Conservation (phyloP, 2,797 vertebrate genomes). For the Poeciliopsis paucimaculata region DNA sequence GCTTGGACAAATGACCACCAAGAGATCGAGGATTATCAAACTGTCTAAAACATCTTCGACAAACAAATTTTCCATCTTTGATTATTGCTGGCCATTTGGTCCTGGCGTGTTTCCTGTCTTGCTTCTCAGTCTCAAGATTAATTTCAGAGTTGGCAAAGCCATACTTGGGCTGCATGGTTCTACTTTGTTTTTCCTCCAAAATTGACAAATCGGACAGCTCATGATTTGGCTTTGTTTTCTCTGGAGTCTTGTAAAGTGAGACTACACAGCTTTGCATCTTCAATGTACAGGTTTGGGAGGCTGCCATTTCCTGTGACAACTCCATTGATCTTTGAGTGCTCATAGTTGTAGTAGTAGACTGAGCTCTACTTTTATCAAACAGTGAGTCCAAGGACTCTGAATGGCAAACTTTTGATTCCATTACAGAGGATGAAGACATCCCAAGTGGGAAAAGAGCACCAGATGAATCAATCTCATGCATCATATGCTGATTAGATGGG, state of each 20-base stretch:
- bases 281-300: constrained; percentile 42
- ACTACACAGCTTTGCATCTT: constrained; percentile 50
- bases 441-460: constrained; percentile 27
- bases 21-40: constrained; percentile 94
- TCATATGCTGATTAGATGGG: constrained; percentile 54
- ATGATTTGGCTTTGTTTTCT: constrained; percentile 43
- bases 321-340: constrained; percentile 48
- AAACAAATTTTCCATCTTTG: constrained; percentile 94
- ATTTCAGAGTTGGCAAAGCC: constrained; percentile 17
- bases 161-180: constrained; percentile 33
- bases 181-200: constrained; percentile 18
- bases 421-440: constrained; percentile 47
- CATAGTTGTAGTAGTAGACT: constrained; percentile 39
- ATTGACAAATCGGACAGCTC: constrained; percentile 31
- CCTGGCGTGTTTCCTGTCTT: constrained; percentile 83
- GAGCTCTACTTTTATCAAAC: constrained; percentile 34
- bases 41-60: constrained; percentile 91
- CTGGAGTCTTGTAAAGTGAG: constrained; percentile 28
- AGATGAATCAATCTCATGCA: constrained; percentile 33
- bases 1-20: constrained; percentile 95
- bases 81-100: constrained; percentile 95
- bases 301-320: constrained; percentile 38
- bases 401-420: constrained; percentile 37
- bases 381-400: constrained; percentile 47
- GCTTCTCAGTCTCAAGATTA: constrained; percentile 43